These are phyloP conservation scores for Holothuria scabra DNA, from an alignment of 53 echinoderm and acorn worm genomes.

Conservation along the genomic window DNA sequence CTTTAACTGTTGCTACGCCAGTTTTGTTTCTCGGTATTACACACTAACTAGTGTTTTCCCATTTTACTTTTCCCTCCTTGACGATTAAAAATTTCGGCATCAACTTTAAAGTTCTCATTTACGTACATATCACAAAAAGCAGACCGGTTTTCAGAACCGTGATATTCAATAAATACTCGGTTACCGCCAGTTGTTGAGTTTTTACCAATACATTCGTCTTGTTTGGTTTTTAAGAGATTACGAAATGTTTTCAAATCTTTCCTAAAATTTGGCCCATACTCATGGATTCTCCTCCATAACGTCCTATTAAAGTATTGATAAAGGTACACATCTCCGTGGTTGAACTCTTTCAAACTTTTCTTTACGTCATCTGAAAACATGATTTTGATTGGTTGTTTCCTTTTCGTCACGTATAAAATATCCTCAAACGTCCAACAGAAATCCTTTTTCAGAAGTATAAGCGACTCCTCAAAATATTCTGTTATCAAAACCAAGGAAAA, in stretches of 20 bases:
- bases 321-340: slow-evolving; percentile 21
- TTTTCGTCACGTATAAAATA: slow-evolving; percentile 30
- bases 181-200: slow-evolving; percentile 1
- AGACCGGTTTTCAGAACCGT: slow-evolving; percentile 3
- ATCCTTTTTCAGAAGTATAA: neutral
- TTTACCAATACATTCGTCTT: slow-evolving; percentile 20
- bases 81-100: neutral
- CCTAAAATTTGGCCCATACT: slow-evolving; percentile 6
- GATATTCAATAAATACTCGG: slow-evolving; percentile 25
- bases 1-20: too few relatives aligned
- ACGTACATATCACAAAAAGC: slow-evolving; percentile 23
- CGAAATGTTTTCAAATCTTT: slow-evolving; percentile 1
- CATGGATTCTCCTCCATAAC: slow-evolving; percentile 13
- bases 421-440: slow-evolving; percentile 35
- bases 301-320: slow-evolving; percentile 35
- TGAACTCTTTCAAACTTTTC: slow-evolving; percentile 4
- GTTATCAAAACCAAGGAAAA: slow-evolving; percentile 18
- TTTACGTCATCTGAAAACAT: slow-evolving; percentile 29
- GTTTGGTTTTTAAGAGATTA: neutral
- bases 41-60: too few relatives aligned
- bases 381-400: slow-evolving; percentile 18
- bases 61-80: slow-evolving; percentile 6
- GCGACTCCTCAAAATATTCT: slow-evolving; percentile 37
- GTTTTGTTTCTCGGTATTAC: too few relatives aligned
- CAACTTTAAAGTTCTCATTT: slow-evolving; percentile 18